Conservation (phyloP, 2,113 vertebrate species). For the Campylorhamphus procurvoides region DNA sequence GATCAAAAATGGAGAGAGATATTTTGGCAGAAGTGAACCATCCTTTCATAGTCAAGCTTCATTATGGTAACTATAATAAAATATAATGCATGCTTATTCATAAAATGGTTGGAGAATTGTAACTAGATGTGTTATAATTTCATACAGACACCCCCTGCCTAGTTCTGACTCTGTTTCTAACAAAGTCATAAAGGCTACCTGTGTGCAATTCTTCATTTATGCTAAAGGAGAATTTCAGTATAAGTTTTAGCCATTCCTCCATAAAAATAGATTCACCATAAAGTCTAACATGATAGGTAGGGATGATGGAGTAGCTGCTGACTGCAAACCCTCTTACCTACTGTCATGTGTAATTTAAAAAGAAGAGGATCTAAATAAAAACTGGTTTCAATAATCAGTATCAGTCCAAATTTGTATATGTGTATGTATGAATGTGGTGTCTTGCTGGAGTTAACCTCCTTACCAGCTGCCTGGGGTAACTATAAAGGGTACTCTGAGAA, state of each 20-base stretch:
- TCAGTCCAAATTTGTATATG: background rate
- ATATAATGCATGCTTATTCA: background rate
- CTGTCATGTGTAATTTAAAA: background rate
- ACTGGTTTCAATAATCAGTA: background rate
- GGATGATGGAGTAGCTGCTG: background rate
- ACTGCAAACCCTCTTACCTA: background rate
- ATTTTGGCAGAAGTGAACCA: constrained; percentile 97
- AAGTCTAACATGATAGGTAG: accelerated
- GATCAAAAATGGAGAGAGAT: constrained; percentile 97
- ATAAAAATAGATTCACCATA: background rate
- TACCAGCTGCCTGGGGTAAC: background rate
- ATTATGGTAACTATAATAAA: constrained; percentile 83
- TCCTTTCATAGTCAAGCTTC: constrained; percentile 96
- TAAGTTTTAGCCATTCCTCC: background rate
- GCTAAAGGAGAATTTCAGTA: background rate
- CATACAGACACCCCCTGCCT: background rate
- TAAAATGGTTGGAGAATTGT: background rate
- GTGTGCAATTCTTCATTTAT: background rate
- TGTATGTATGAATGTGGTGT: background rate
- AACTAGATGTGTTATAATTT: background rate
- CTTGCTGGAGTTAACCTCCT: background rate
- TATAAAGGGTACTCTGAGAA: background rate
- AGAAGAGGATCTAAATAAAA: background rate
- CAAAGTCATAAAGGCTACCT: background rate
- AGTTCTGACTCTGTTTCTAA: background rate